Conservation (phyloP, 2,797 vertebrate genomes). For the Sebastes goodei region DNA sequence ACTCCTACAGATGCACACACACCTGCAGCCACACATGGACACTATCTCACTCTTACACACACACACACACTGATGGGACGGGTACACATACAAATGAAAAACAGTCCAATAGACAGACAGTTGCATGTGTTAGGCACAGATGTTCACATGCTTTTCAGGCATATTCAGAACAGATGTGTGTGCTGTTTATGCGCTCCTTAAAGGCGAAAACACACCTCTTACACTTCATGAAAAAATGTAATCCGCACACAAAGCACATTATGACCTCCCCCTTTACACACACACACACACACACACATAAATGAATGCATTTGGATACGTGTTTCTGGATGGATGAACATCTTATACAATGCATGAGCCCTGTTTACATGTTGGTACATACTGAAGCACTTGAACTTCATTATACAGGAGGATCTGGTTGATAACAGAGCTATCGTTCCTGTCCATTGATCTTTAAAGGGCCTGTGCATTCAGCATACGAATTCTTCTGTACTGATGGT, state of each 20-base stretch:
- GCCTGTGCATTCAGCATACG: slow-evolving; percentile 18
- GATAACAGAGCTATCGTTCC: slow-evolving; percentile 43
- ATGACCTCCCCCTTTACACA: neutral
- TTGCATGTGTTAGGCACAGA: slow-evolving; percentile 33
- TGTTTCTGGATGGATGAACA: slow-evolving; percentile 43
- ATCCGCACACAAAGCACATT: neutral
- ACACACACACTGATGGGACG: neutral
- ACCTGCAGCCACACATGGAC: slow-evolving; percentile 6
- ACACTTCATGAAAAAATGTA: neutral
- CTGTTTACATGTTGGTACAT: slow-evolving; percentile 32
- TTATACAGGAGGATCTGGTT: slow-evolving; percentile 29
- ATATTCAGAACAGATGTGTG: slow-evolving; percentile 32
- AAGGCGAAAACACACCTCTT: slow-evolving; percentile 14
- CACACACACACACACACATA: neutral
- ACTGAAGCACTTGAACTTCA: slow-evolving; percentile 32
- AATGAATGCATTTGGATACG: slow-evolving; percentile 1
- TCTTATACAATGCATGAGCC: slow-evolving; percentile 7
- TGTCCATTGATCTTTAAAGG: slow-evolving; percentile 36
- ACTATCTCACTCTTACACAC: neutral
- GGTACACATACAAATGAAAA: neutral
- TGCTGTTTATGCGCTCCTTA: neutral
- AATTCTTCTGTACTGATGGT: neutral
- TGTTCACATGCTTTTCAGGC: slow-evolving; percentile 24
- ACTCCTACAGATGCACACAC: slow-evolving; percentile 12
- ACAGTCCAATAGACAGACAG: slow-evolving; percentile 8